phyloP scores from a whole-genome alignment of 2,113 vertebrate genomes.

The Ancistrus triradiatus region DNA sequence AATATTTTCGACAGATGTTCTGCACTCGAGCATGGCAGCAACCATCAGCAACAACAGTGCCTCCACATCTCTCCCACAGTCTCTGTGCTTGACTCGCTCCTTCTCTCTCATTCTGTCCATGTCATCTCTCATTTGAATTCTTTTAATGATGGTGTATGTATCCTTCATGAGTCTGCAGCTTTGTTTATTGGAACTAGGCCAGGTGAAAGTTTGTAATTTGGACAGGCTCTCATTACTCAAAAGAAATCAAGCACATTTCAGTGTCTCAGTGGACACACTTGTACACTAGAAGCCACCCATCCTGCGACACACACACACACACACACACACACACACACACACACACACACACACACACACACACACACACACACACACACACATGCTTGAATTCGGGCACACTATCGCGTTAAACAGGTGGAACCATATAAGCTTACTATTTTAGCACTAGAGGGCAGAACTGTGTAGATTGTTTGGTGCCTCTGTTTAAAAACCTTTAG shows the following conservation, averaged over 20 bases:
- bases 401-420: no score
- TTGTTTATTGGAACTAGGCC: slow-evolving; percentile 37
- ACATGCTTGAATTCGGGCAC: background rate
- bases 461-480: background rate
- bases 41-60: slow-evolving; percentile 3
- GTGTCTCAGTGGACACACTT: background rate
- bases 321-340: background rate
- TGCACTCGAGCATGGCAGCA: slow-evolving; percentile 28
- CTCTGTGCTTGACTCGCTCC: slow-evolving; percentile 9
- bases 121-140: slow-evolving; percentile 37
- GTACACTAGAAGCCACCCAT: background rate
- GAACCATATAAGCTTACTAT: no score
- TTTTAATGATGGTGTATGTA: slow-evolving; percentile 36
- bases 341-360: slow-evolving; percentile 6
- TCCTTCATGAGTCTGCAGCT: slow-evolving; percentile 29
- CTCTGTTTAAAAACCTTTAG: background rate
- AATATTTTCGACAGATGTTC: slow-evolving; percentile 58
- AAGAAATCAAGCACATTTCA: slow-evolving; percentile 27
- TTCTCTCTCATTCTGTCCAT: slow-evolving; percentile 9
- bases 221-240: slow-evolving; percentile 44
- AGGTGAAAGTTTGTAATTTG: slow-evolving; percentile 42
- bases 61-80: slow-evolving; percentile 2
- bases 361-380: background rate
- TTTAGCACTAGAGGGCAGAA: slow-evolving; percentile 30
- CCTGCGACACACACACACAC: background rate